A percentile compares a stretch with the other conserved stretches of the same genome.
These are phyloP conservation scores for Hypotaenidia philippensis DNA, from an alignment of 2,797 vertebrate species.

Conservation along the genomic window DNA sequence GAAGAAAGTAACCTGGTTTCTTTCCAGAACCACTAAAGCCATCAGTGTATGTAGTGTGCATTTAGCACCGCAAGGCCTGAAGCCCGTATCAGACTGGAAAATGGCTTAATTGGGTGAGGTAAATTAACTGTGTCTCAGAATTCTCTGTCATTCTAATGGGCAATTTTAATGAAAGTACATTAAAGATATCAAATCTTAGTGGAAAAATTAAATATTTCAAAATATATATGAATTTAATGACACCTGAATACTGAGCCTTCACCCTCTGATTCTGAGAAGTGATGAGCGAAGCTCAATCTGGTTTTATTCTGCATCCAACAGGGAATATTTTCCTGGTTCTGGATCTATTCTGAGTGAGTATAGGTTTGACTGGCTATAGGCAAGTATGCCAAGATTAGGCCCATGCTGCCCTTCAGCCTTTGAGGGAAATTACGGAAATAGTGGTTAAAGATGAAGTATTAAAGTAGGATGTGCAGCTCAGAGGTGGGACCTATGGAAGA, in stretches of 20 bases:
- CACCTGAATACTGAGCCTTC: not conserved
- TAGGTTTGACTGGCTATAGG: not conserved
- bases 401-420: not conserved
- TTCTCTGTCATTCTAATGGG: not conserved
- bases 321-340: not conserved
- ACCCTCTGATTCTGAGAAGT: not conserved
- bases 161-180: not conserved
- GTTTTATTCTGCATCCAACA: not conserved
- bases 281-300: not conserved
- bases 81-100: not conserved
- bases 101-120: not conserved
- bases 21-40: not conserved
- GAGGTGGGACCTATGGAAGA: not conserved
- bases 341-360: not conserved
- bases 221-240: not conserved
- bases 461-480: not conserved
- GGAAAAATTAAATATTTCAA: not conserved
- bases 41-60: not conserved
- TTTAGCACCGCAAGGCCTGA: not conserved
- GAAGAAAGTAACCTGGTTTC: not conserved
- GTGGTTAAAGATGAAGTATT: not conserved
- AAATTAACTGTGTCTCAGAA: not conserved
- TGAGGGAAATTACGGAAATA: not conserved
- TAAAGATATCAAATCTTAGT: not conserved
- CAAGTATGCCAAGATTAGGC: not conserved